These are phyloP conservation scores for Helobdella robusta DNA, from an alignment of 2,888 invertebrate species.

Conservation along the genomic window DNA sequence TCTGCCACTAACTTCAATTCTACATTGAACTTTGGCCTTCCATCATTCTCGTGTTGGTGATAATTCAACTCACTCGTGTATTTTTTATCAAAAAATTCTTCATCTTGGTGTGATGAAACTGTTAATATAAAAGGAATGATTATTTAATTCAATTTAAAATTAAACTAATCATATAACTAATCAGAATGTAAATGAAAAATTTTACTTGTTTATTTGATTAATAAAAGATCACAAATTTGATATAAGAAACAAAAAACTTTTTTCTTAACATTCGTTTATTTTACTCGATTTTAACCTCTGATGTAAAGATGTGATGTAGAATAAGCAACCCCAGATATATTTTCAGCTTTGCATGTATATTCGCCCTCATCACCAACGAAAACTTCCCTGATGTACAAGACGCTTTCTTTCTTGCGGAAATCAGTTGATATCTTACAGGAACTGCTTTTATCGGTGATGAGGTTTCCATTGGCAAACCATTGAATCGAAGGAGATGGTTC, in stretches of 20 bases:
- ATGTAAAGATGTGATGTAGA: constrained; percentile 23
- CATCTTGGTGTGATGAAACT: no score
- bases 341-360: constrained; percentile 22
- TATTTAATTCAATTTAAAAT: no score
- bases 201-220: no score
- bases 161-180: no score
- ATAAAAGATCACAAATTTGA: no score
- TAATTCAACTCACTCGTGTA: no score
- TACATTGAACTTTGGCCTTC: constrained; percentile 18
- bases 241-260: no score
- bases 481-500: constrained; percentile 22
- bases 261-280: no score
- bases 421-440: constrained; percentile 17
- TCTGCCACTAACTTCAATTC: constrained; percentile 12
- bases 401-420: constrained; percentile 19
- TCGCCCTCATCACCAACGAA: constrained; percentile 20
- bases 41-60: no score
- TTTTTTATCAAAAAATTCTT: no score
- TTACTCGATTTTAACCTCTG: constrained; percentile 15
- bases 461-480: constrained; percentile 23
- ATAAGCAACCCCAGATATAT: constrained; percentile 20
- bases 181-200: no score
- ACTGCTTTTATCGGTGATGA: constrained; percentile 15
- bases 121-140: no score
- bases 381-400: constrained; percentile 20